Evolutionary conservation across 2,888 invertebrate genomes (phyloP), one percentile per base, ranked within the genome.

Genomic region (Listrodromus nycthemerus): DNA sequence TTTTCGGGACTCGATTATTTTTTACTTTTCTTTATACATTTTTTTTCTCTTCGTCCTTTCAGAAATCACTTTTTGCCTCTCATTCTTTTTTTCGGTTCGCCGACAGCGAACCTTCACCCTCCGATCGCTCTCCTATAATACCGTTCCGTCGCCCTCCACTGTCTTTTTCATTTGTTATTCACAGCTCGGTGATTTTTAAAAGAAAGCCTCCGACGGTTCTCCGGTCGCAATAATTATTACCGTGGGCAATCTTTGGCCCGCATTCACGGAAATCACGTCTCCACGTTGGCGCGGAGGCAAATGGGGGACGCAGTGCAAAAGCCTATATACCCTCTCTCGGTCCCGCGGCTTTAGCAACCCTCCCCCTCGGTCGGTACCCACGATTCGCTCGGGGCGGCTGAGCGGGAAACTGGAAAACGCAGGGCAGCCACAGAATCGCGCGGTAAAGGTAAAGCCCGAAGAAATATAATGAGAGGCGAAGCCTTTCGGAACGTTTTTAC

Each of bases 111-210:
- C 41, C 52, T 58, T 73, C 71, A 77, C 58, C 84, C 84, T 70
- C 33, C 70, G 75, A 75, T 82, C 70, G 58, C 66, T n/a, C 19
- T 45, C 30, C 27, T 65, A n/a, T 30, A 69, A 75, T 41, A 27
- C 45, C 50, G 19, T 67, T 63, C 76, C 52, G 67, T 76, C 69
- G 58, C 58, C 67, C 27, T 65, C 58, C 66, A 50, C 66, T 81
- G 66, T 77, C 70, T 83, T 88, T 88, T 89, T 89, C 90, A 90
- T 90, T 89, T 89, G 88, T 91, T 88, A 88, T 87, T 89, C 88
- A 87, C 88, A 82, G 88, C 82, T 89, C 89, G 86, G 86, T 84
- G 87, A 88, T 88, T 88, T 89, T 84, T 82, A 87, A 88, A 88
- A 88, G 88, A 89, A 88, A 87, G 86, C 85, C 83, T 52, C 37